Base-by-base conservation (phyloP, 2,113 vertebrate genomes). In the Xenus cinereus region DNA sequence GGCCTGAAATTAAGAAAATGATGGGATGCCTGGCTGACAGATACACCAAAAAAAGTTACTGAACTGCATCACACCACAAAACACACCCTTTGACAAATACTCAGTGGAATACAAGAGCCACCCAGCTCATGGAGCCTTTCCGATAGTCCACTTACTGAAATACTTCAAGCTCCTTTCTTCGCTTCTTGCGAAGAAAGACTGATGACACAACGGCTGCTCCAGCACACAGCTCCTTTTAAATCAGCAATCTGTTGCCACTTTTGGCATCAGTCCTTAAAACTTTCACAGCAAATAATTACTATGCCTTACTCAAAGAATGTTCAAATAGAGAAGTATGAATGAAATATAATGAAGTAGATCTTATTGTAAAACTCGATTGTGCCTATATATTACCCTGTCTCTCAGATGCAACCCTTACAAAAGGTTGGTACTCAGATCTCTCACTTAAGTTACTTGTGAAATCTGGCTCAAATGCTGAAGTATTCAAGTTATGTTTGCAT, bases 1-100 rank as follows among this genome's bases (percentile, higher is more conserved):
- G 30, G 46, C 20, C 51, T 90, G 87, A 94, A 96, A 84, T 82
- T 43, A 89, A 87, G 68, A 89, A 95, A 77, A 89, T 72, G 22
- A 81, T 74, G 77, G 48, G 54, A 93, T 72, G 60, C 46, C 46
- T 89, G 48, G 23, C 74, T 84, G 35, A 92, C 63, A 89, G 87
- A 90, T 22, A 73, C 7, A 56, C 10, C 22, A 30, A 62, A 64
- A 90, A 50, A 64, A 39, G 24, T 66, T 33, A 22, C 23, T 64
- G 39, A 91, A 50, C 17, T 28, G 7, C 6, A 2, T 87, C 54
- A 73, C 56, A 77, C 35, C 41, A 50, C 43, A 84, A 51, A 89
- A 33, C 75, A 94, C 53, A 71, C 46, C 60, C 79, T 90, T 77
- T 83, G 75, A 84, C 41, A 59, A 88, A 66, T 46, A 64, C 22